Evolutionary conservation across 2,113 vertebrate species (phyloP), one percentile per base, ranked within the genome.

Genomic region (Copsychus sechellarum): DNA sequence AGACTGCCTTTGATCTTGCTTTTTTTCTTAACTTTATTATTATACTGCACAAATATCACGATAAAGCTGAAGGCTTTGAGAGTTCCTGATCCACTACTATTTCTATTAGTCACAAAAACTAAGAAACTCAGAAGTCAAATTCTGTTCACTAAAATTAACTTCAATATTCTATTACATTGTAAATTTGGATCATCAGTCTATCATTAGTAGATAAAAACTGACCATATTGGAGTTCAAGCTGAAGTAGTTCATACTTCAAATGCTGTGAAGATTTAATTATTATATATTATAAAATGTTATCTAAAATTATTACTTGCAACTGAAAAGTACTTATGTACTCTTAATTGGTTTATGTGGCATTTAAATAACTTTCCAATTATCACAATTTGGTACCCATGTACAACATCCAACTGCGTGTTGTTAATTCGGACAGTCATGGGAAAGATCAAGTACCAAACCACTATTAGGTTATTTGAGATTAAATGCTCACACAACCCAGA

Each of bases 341-440:
- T 64, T 93, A 90, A 88, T 61, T 69, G 54, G 36, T 82, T 72
- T 61, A 80, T 57, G 50, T 73, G 29, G 24, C 50, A 83, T 72
- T 80, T 60, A 80, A 47, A n/a, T 42, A 93, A n/a, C n/a, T 84
- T 91, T 53, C 29, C 42, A 79, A 9, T 69, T 77, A 92, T 14
- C 25, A 71, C 16, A 74, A 23, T 62, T 90, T 54, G 42, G 29
- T 58, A 79, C 33, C 14, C n/a, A 53, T 19, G 17, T 47, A 60
- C 8, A 12, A 79, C 4, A 72, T 69, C 31, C 57, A 93, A 64
- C 31, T 36, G 15, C 36, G 83, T 78, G 19, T 33, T 86, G 62
- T 48, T 79, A 81, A 81, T 62, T 70, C 84, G 47, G 47, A 81
- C 38, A 66, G 28, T 6, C 60, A 74, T n/a, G 5, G 34, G 21